Evolutionary conservation across 1,140 invertebrate species (phyloP).

Genomic region (Pseudomyrmex sp.): DNA sequence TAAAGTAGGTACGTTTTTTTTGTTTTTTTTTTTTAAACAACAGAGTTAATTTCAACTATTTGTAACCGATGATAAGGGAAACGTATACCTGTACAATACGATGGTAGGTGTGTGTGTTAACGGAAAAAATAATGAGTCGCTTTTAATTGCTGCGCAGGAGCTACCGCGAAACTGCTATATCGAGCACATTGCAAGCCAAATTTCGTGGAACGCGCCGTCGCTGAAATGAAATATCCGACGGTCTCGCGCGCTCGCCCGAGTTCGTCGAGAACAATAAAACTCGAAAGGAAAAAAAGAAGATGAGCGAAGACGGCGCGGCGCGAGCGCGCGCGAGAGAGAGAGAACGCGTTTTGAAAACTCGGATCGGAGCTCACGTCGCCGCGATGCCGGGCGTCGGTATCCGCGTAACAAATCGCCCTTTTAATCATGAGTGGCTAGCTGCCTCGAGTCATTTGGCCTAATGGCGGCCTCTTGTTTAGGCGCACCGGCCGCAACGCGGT

Average conservation of each 20-base stretch:
- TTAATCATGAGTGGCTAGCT: conserved; percentile 78
- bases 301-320: neutral
- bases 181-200: conserved; percentile 37
- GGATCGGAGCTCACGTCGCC: neutral
- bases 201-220: conserved; percentile 49
- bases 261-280: conserved; percentile 41
- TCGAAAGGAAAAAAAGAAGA: neutral
- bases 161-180: conserved; percentile 30
- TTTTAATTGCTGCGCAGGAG: neutral
- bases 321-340: neutral
- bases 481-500: conserved; percentile 70
- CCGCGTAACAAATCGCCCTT: conserved; percentile 79
- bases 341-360: neutral
- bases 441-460: conserved; percentile 76
- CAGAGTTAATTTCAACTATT: too few species aligned
- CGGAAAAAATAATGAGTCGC: conserved; percentile 15
- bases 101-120: conserved; percentile 2
- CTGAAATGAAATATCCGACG: conserved; percentile 70
- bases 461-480: conserved; percentile 78
- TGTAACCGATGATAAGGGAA: too few species aligned
- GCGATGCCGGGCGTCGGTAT: conserved; percentile 46
- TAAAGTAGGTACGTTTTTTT: too few species aligned
- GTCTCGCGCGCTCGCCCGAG: conserved; percentile 71
- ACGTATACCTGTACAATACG: too few species aligned
- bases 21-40: too few species aligned